Evolutionary conservation across 2,113 vertebrate genomes (phyloP), one percentile per base, ranked within the genome.

Genomic region (Ia io): DNA sequence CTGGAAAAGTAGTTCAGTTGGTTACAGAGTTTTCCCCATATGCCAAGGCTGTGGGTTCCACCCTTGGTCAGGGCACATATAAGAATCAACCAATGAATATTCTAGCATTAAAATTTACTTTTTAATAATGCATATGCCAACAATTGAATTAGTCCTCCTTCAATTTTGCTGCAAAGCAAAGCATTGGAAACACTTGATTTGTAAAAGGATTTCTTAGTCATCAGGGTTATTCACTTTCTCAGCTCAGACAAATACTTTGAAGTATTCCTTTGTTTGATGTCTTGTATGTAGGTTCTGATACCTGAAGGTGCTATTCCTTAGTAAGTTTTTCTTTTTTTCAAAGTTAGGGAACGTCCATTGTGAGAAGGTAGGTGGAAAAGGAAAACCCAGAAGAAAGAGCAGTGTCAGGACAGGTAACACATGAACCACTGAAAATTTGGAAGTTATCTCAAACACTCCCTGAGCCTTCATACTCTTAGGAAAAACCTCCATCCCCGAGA

Each of bases 151-250:
- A 74, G 5, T 59, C 16, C 14, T 82, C 67, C 18, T 69, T 35
- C 6, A 93, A 67, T 84, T 77, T 76, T 91, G 23, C 59, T 94
- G 25, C 85, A 73, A 84, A 94, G 9, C 5, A 90, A 78, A 77
- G 9, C 25, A 53, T 20, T 82, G 37, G 32, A 78, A 53, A 37
- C 40, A 70, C 2, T 5, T 70, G 22, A 35, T 47, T 63, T 63
- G 0, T 82, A n/a, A 32, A 32, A 83, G 1, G 1, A 6, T 40
- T 91, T 61, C 61, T 84, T 42, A 82, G 6, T 63, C 20, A 65
- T 37, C 18, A 71, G 35, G 61, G 20, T 79, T 77, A 18, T 47
- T 89, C 37, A 22, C 30, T 79, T 84, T 84, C 37, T 94, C 10
- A 74, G 47, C 65, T 18, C 56, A 73, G 11, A 94, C 32, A 5